phyloP scores from a whole-genome alignment of 2,113 vertebrate species.

The Sphyrna mokarran region DNA sequence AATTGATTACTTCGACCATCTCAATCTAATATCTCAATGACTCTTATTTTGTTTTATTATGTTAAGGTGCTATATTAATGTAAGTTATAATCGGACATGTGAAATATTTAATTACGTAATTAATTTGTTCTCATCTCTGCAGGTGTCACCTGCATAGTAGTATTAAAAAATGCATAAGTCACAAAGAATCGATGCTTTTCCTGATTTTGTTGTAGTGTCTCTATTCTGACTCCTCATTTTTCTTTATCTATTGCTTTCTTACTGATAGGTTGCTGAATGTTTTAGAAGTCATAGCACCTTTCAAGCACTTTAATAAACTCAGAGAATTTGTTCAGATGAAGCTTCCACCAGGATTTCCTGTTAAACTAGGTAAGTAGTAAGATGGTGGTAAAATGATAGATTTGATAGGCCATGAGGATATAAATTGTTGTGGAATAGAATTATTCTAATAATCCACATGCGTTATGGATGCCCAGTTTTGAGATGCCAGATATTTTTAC shows the following conservation, averaged over 20 bases:
- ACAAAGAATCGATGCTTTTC: neutral
- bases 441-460: neutral
- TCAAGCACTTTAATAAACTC: constrained; percentile 99
- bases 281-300: constrained; percentile 95
- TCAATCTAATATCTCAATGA: neutral
- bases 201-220: neutral
- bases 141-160: neutral
- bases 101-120: neutral
- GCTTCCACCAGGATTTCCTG: constrained; percentile 95
- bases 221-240: neutral
- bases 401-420: neutral
- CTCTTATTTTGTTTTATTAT: neutral
- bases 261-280: constrained; percentile 86
- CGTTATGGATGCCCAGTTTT: neutral
- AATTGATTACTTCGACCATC: neutral
- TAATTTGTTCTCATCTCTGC: neutral
- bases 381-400: neutral
- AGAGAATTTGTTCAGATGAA: constrained; percentile 99
- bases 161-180: neutral
- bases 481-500: neutral
- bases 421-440: neutral
- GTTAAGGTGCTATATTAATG: too few species aligned
- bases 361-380: constrained; percentile 80
- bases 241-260: constrained; percentile 42
- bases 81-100: neutral